Conservation (phyloP, 2,888 invertebrate species). For the Heliothis peltigera region DNA sequence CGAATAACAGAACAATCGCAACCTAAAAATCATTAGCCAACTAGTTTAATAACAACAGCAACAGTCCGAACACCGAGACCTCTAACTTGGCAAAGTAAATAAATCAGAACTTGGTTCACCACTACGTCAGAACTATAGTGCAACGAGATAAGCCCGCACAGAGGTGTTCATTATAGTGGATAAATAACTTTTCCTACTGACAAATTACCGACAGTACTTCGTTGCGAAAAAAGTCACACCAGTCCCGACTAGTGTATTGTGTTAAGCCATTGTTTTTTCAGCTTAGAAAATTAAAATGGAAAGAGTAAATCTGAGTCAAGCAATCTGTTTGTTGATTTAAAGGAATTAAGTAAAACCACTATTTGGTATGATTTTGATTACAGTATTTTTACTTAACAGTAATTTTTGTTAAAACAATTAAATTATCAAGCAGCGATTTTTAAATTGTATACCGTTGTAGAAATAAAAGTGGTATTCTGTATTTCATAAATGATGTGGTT, state of each 20-base stretch:
- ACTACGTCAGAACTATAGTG: constrained; percentile 74
- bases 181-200: constrained; percentile 78
- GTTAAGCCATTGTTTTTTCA: no score
- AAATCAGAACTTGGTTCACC: constrained; percentile 76
- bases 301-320: no score
- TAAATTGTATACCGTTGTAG: no score
- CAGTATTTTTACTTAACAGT: no score
- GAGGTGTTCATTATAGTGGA: constrained; percentile 80
- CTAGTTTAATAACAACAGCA: constrained; percentile 57
- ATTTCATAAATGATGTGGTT: no score
- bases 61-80: constrained; percentile 40
- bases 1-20: constrained; percentile 28
- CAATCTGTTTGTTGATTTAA: background rate
- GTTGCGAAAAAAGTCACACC: constrained; percentile 42
- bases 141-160: constrained; percentile 70
- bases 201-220: constrained; percentile 68
- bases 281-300: constrained; percentile 3
- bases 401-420: no score
- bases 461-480: no score
- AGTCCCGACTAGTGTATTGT: background rate
- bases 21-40: constrained; percentile 54
- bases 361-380: no score
- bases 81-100: constrained; percentile 70
- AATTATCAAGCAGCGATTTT: no score
- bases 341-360: no score